Evolutionary conservation across 2,797 vertebrate species (phyloP), one percentile per base, ranked within the genome.

Genomic region (Phoeniculus purpureus): DNA sequence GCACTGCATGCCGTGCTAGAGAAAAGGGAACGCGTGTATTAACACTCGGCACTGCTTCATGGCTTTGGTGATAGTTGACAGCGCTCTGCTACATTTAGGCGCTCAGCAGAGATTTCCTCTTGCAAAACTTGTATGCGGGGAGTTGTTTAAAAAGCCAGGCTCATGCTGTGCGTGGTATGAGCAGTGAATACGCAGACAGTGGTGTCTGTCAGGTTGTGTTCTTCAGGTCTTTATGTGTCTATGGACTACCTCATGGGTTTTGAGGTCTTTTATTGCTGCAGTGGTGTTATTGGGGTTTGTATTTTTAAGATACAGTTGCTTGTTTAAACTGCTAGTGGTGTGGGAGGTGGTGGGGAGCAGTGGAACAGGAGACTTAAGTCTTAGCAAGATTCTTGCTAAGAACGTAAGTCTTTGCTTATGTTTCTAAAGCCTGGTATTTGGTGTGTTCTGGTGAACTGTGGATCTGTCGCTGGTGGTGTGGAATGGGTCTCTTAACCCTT

Each of bases 191-290:
- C 6, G 31, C 16, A 56, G 61, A 34, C 54, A 34, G 31, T 31
- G 85, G 65, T 60, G 75, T 89, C 80, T 79, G 82, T 95, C 78
- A 59, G 61, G 34, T 79, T 83, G 56, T 79, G n/a, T 83, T 91
- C 55, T 93, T 95, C 84, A 95, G 94, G 87, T 59, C 94, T 96
- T 51, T 59, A 1, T 82, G 79, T 73, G 93, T 81, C 85, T 96
- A 93, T 94, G 95, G 76, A 96, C 96, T 97, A 95, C 96, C 97
- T 97, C 96, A 85, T 89, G 92, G 93, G 91, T 92, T 95, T 94
- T 93, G 85, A 88, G 92, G 84, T 95, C 74, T 88, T 79, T 86
- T 79, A 47, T 71, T 85, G 78, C 89, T 95, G 68, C 64, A 76
- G 27, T 92, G 92, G 26, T 86, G 31, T 73, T 90, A 15, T 58